Evolutionary conservation across 2,113 vertebrate genomes (phyloP).

Genomic region (Diphyllodes magnificus): DNA sequence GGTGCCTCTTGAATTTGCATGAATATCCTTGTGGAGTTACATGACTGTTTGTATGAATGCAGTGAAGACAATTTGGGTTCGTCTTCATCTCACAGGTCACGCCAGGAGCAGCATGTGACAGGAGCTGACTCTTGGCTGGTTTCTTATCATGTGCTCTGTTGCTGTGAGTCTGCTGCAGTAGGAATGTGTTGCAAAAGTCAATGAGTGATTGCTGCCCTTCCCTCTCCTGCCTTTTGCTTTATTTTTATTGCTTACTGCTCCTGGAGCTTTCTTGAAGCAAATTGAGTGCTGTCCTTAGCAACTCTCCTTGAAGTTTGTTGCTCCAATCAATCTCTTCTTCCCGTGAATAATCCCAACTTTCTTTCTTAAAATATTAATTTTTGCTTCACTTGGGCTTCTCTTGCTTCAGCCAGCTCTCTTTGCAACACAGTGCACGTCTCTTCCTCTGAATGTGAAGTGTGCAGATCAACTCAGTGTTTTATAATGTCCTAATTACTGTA

Average conservation of each 20-base stretch:
- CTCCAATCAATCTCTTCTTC: neutral
- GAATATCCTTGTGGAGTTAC: neutral
- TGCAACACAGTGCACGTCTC: neutral
- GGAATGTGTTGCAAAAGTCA: neutral
- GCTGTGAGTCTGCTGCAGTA: neutral
- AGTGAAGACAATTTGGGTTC: neutral
- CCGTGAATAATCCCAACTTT: neutral
- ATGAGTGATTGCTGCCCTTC: neutral
- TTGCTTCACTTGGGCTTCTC: neutral
- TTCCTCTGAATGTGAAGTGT: neutral
- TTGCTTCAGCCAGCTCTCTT: neutral
- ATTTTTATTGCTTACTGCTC: neutral
- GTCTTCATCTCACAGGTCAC: neutral
- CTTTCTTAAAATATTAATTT: neutral
- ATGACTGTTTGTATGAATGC: neutral
- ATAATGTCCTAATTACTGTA: constrained; percentile 23
- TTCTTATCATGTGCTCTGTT: neutral
- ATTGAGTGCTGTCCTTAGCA: neutral
- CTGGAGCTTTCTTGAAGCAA: neutral
- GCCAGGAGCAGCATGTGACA: neutral
- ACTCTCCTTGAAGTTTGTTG: neutral
- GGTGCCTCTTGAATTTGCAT: neutral
- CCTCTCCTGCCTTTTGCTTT: neutral
- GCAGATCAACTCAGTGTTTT: constrained; percentile 19
- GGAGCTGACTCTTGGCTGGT: neutral